phyloP scores from a whole-genome alignment of 2,113 vertebrate species.

The Heterochromis multidens region DNA sequence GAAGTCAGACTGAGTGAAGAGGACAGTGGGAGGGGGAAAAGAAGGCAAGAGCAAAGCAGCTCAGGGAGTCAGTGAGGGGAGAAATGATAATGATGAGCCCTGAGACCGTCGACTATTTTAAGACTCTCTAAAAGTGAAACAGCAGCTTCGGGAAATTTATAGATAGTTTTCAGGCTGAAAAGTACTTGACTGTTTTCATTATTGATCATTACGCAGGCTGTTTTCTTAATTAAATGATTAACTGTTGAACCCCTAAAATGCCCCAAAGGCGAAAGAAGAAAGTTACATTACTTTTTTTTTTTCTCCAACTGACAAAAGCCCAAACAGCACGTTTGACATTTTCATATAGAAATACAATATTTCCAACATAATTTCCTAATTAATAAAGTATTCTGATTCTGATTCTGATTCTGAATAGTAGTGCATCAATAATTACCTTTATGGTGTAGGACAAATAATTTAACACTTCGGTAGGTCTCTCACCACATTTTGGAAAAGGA shows the following conservation, averaged over 20 bases:
- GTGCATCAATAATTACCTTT: background rate
- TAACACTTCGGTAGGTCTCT: background rate
- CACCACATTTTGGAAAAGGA: background rate
- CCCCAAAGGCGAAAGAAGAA: background rate
- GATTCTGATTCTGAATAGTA: no score
- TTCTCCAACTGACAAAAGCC: background rate
- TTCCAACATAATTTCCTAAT: no score
- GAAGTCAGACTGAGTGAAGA: background rate
- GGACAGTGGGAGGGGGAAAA: background rate
- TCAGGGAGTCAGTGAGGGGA: constrained; percentile 18
- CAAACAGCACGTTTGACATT: background rate
- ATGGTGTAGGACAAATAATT: background rate
- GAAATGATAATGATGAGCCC: constrained; percentile 57
- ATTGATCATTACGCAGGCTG: background rate
- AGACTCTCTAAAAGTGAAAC: constrained; percentile 45
- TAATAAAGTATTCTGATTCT: no score
- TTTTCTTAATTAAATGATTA: background rate
- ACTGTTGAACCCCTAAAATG: background rate
- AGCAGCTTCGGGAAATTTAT: background rate
- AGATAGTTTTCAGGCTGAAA: background rate
- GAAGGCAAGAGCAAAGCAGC: background rate
- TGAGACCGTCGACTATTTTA: constrained; percentile 57
- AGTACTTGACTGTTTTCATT: background rate
- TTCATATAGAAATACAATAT: background rate
- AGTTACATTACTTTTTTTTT: background rate